These are phyloP conservation scores for Apis cerana DNA, from an alignment of 1,140 invertebrate genomes.

Conservation along the genomic window DNA sequence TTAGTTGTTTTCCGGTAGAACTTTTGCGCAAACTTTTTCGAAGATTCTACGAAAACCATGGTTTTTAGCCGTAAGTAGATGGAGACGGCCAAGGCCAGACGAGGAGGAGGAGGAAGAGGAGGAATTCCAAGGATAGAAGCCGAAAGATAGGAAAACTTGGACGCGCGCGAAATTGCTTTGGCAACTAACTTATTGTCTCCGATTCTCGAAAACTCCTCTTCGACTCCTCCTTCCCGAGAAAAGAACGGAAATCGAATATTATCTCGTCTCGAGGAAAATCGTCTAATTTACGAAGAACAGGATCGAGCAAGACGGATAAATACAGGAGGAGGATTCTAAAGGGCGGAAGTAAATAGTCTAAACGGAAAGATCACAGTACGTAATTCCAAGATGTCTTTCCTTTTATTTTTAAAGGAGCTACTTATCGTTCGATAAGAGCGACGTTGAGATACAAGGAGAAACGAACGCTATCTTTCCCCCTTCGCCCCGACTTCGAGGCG, in stretches of 20 bases:
- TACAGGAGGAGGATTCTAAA: background rate
- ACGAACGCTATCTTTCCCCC: background rate
- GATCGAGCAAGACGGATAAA: slow-evolving; percentile 1
- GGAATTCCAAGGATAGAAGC: background rate
- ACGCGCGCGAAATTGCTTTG: background rate
- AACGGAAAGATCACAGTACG: too few species aligned
- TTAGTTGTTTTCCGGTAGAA: background rate
- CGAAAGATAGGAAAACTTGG: background rate
- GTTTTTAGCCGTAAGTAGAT: slow-evolving; percentile 13
- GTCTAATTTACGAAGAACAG: background rate
- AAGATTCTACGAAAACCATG: background rate
- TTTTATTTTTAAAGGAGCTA: too few species aligned
- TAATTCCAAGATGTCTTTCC: too few species aligned
- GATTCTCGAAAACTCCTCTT: background rate
- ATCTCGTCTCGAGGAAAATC: background rate
- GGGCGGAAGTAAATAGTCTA: background rate
- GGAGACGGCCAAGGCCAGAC: too few species aligned
- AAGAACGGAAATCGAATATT: background rate
- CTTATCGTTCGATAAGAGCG: background rate
- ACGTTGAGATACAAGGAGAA: background rate
- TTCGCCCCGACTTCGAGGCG: slow-evolving; percentile 16
- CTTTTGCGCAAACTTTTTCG: background rate
- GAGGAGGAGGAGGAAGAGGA: background rate
- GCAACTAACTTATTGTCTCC: background rate
- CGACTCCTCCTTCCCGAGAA: background rate